These are phyloP conservation scores for Willisornis vidua DNA, from an alignment of 2,113 vertebrate genomes.

Conservation along the genomic window DNA sequence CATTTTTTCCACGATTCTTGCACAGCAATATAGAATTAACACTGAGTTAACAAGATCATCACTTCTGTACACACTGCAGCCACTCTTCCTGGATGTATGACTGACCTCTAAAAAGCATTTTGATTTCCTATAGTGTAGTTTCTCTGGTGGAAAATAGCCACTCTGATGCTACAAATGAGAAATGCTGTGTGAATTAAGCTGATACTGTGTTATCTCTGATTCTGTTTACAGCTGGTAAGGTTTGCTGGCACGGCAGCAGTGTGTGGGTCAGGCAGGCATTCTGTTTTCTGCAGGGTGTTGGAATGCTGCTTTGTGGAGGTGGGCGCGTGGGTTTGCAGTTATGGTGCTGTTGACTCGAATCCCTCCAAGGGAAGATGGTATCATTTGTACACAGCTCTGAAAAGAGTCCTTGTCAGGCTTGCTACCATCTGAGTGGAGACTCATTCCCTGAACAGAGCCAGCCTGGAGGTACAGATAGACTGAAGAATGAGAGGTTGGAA, in stretches of 20 bases:
- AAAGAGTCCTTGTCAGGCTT: background rate
- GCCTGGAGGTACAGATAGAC: background rate
- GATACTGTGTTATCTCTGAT: background rate
- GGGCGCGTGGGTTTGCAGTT: background rate
- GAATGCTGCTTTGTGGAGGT: slow-evolving; percentile 4
- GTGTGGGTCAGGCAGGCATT: slow-evolving; percentile 34
- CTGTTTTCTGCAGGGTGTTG: slow-evolving; percentile 1
- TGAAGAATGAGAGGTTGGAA: background rate
- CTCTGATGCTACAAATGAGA: background rate
- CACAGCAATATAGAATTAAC: background rate
- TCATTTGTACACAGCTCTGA: background rate
- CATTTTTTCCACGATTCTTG: background rate
- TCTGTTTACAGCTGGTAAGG: background rate
- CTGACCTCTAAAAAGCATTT: background rate
- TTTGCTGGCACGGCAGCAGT: background rate
- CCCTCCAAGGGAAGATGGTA: background rate
- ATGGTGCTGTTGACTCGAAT: background rate
- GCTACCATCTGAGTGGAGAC: background rate
- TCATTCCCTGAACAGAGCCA: background rate
- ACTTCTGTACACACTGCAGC: background rate
- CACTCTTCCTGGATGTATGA: background rate
- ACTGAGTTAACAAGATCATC: background rate
- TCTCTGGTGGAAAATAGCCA: background rate
- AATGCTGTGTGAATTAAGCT: background rate
- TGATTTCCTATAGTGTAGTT: background rate